A percentile compares a stretch with the other conserved stretches of the same genome.
These are phyloP conservation scores for Valencia hispanica DNA, from an alignment of 2,797 vertebrate species.

Conservation along the genomic window DNA sequence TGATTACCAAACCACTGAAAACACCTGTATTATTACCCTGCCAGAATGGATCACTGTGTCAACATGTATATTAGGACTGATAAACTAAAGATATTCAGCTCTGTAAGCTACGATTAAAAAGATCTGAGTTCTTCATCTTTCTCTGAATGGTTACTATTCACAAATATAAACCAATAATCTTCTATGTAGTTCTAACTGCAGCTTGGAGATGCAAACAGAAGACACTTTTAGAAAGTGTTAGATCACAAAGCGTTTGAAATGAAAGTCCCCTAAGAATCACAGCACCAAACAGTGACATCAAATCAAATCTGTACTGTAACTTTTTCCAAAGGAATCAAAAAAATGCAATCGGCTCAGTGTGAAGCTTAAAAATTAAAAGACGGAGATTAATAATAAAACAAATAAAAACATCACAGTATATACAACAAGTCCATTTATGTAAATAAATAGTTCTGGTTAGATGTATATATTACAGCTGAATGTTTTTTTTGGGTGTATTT, in stretches of 20 bases:
- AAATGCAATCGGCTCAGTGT: background rate
- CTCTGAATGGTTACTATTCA: background rate
- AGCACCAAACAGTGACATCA: background rate
- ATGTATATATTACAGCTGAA: background rate
- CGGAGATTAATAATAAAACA: background rate
- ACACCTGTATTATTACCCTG: constrained; percentile 16
- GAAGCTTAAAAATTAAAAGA: background rate
- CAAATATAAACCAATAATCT: background rate
- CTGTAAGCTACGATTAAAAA: background rate
- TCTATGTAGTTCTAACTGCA: too few relatives aligned
- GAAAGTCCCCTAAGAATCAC: background rate
- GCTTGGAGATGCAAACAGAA: background rate
- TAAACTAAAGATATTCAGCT: background rate
- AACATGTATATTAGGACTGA: background rate
- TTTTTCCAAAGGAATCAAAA: background rate
- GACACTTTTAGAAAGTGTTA: background rate
- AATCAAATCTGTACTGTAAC: background rate
- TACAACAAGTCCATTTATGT: background rate
- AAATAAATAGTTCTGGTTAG: background rate
- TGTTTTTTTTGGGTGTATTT: too few relatives aligned
- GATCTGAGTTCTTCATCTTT: background rate
- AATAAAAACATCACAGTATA: too few relatives aligned
- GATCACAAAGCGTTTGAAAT: background rate
- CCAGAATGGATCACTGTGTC: background rate
- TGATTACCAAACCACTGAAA: constrained; percentile 26